These are phyloP conservation scores for Sinocyclocheilus maitianheensis DNA, from an alignment of 2,113 vertebrate species.

Conservation along the genomic window DNA sequence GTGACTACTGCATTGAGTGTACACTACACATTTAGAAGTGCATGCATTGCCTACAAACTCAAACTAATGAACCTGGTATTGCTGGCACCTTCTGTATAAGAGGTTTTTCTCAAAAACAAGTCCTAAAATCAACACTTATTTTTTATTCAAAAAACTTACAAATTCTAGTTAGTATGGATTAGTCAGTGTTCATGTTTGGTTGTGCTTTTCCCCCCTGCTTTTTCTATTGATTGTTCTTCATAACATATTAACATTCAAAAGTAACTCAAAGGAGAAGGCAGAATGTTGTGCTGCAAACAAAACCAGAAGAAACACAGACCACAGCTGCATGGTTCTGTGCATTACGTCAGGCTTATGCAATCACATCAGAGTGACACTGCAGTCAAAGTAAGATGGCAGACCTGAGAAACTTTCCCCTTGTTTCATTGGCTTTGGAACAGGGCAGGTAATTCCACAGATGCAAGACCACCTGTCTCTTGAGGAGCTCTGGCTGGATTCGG, in stretches of 20 bases:
- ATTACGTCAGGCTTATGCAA: slow-evolving; percentile 1
- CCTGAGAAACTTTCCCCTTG: slow-evolving; percentile 7
- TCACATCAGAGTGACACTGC: not conserved
- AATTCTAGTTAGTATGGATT: no score
- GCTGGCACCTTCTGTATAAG: slow-evolving; percentile 3
- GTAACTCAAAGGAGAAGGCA: slow-evolving; percentile 58
- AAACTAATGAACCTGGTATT: not conserved
- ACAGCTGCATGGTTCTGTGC: not conserved
- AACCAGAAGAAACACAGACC: not conserved
- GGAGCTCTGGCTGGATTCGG: slow-evolving; percentile 61
- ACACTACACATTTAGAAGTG: no score
- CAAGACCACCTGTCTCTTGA: slow-evolving; percentile 54
- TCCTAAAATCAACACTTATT: no score
- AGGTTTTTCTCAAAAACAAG: no score
- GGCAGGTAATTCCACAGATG: slow-evolving; percentile 59
- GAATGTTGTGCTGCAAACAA: not conserved
- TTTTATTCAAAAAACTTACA: no score
- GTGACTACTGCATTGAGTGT: not conserved
- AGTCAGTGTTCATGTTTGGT: no score
- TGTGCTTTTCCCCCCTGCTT: no score
- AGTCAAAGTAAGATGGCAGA: not conserved
- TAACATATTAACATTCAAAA: slow-evolving; percentile 29
- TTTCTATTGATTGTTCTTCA: no score
- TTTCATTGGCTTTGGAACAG: slow-evolving; percentile 64
- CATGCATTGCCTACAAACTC: not conserved